Base-by-base conservation (phyloP, 2,797 vertebrate genomes). In the Nothura maculosa region DNA sequence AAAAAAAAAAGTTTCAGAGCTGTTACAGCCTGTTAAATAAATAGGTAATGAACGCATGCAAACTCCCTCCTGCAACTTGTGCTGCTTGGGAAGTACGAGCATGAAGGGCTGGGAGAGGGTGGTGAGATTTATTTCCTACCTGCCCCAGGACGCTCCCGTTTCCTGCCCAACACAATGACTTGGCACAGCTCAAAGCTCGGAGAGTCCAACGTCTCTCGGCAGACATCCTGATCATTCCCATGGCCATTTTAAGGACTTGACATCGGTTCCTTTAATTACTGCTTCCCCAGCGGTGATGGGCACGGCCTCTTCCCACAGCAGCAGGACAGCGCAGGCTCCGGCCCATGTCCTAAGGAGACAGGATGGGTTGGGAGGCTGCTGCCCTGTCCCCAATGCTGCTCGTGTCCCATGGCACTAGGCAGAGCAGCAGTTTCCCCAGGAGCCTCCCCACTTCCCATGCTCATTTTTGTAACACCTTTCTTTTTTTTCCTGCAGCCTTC, bases 261-360 rank as follows among this genome's bases (percentile, higher is more conserved):
- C 92, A 89, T 94, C 95, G 92, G 79, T 81, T 87, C 85, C 82
- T 92, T 90, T 94, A 94, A 94, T 95, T 89, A 95, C 93, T 50
- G 69, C 45, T 52, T 93, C 73, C 75, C 75, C 4, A 4, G 61
- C 58, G 75, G 74, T 47, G 83, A 47, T 64, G n/a, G 68, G 62
- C 1, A 9, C 0, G 1, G 85, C 63, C 70, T 91, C 90, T 92
- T 78, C 61, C 90, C 54, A 45, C 48, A 88, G 61, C 78, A 81
- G 62, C 1, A 0, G 60, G 88, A 86, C 75, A 85, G 87, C 92
- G 87, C 32, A 52, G 0, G 0, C 40, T 84, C 73, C 83, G 69
- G 88, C 45, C 21, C 45, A 24, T 47, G 45, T 47, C 45, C 45
- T 22, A 22, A 25, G 47, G 47, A 48, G 47, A 48, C 22, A 7